Percentiles rank a stretch among this genome's conserved stretches.
These are phyloP conservation scores for Epinephelus moara DNA, from an alignment of 2,113 vertebrate genomes.

Conservation along the genomic window DNA sequence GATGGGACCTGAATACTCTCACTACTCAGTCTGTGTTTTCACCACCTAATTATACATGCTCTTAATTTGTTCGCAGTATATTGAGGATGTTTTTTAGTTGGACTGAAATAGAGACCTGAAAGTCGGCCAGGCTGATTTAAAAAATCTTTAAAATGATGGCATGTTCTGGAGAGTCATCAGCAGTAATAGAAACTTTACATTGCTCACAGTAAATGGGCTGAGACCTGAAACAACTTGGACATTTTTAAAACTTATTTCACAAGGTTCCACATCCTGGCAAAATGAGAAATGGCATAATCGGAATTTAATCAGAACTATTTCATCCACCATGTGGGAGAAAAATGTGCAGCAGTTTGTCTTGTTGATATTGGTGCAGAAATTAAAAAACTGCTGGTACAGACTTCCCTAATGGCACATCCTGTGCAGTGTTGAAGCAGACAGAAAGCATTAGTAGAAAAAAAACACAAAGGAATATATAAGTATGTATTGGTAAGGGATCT, in stretches of 20 bases:
- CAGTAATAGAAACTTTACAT: not conserved
- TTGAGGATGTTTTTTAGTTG: not conserved
- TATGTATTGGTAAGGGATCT: too few species aligned
- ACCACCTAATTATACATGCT: not conserved
- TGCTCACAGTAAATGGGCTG: not conserved
- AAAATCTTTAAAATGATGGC: not conserved
- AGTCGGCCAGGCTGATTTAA: not conserved
- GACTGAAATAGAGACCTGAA: not conserved
- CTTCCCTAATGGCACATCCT: not conserved
- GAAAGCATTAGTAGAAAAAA: too few species aligned
- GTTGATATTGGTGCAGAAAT: not conserved
- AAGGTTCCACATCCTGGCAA: not conserved
- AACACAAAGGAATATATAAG: too few species aligned
- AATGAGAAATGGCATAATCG: not conserved
- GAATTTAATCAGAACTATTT: not conserved
- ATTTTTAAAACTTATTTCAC: not conserved
- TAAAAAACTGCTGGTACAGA: not conserved
- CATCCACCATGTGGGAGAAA: not conserved
- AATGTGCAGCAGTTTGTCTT: not conserved
- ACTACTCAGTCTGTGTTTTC: not conserved
- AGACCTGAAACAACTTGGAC: not conserved
- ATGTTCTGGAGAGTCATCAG: not conserved
- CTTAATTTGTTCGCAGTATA: not conserved
- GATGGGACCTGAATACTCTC: not conserved
- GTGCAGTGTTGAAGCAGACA: too few species aligned